Conservation (phyloP, 2,113 vertebrate species). For the Nycticorax nycticorax region DNA sequence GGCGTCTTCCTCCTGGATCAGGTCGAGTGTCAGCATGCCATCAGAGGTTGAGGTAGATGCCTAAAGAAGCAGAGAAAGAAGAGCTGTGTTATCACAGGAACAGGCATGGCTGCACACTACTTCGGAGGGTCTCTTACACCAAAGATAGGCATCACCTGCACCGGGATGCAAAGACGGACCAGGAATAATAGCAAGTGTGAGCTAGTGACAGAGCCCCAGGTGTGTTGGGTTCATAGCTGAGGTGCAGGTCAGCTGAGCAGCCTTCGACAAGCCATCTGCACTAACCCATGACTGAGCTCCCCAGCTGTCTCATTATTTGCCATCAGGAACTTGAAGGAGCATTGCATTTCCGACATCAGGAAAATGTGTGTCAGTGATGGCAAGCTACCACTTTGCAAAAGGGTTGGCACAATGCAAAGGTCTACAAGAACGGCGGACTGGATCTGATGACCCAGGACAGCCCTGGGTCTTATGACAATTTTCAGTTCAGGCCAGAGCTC, state of each 20-base stretch:
- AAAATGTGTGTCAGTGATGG: rapidly evolving
- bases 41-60: constrained; percentile 91
- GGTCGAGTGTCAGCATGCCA: constrained; percentile 92
- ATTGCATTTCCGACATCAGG: not conserved
- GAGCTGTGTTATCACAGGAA: not conserved
- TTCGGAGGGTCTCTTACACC: too few relatives aligned
- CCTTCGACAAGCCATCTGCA: not conserved
- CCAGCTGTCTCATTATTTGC: not conserved
- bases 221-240: not conserved
- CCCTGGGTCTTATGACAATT: not conserved
- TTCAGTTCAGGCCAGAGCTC: not conserved
- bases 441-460: not conserved
- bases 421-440: rapidly evolving
- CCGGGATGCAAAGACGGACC: not conserved
- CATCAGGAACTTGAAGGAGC: not conserved
- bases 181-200: not conserved
- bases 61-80: constrained; percentile 42
- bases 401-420: not conserved
- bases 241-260: not conserved
- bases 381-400: not conserved
- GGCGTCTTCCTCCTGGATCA: constrained; percentile 91
- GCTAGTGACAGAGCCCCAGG: not conserved
- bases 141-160: rapidly evolving
- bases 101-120: rapidly evolving
- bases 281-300: not conserved